Evolutionary conservation across 1,140 invertebrate species (phyloP).

Genomic region (Uloborus diversus): DNA sequence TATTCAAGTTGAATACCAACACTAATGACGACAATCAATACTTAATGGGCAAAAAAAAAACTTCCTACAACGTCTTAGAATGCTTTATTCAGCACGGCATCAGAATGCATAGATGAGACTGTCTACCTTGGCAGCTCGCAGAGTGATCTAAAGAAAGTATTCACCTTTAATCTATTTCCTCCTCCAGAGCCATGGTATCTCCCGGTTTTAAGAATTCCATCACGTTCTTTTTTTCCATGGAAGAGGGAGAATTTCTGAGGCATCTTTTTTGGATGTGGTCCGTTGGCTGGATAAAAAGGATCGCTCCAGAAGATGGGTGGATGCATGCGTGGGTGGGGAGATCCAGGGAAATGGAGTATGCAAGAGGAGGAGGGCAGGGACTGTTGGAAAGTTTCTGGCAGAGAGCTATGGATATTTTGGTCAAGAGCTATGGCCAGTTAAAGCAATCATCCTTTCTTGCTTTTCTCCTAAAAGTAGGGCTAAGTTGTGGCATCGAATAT

Average conservation of each 20-base stretch:
- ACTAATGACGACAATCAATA: slow-evolving; percentile 49
- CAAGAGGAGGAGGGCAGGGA: not conserved
- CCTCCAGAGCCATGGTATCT: slow-evolving; percentile 18
- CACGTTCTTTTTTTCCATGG: slow-evolving; percentile 31
- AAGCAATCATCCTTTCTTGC: slow-evolving; percentile 27
- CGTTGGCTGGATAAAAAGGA: slow-evolving; percentile 3
- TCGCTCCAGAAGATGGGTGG: not conserved
- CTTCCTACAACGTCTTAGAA: not conserved
- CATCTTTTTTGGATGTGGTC: slow-evolving; percentile 25
- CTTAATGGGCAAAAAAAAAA: slow-evolving; percentile 13
- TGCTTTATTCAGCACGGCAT: not conserved
- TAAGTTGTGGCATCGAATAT: no score
- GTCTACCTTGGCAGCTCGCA: not conserved
- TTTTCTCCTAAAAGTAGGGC: not conserved
- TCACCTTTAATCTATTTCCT: not conserved
- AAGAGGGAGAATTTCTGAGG: slow-evolving; percentile 7
- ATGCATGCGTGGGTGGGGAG: not conserved
- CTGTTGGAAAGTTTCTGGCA: slow-evolving; percentile 35
- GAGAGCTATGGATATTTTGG: slow-evolving; percentile 29
- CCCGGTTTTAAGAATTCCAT: slow-evolving; percentile 44
- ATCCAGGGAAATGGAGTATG: slow-evolving; percentile 9
- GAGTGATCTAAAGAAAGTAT: not conserved
- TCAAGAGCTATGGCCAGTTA: slow-evolving; percentile 39
- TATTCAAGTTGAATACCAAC: slow-evolving; percentile 39
- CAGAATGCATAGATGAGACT: not conserved